Conservation (phyloP, 2,797 vertebrate species). For the Pelodytes ibericus region DNA sequence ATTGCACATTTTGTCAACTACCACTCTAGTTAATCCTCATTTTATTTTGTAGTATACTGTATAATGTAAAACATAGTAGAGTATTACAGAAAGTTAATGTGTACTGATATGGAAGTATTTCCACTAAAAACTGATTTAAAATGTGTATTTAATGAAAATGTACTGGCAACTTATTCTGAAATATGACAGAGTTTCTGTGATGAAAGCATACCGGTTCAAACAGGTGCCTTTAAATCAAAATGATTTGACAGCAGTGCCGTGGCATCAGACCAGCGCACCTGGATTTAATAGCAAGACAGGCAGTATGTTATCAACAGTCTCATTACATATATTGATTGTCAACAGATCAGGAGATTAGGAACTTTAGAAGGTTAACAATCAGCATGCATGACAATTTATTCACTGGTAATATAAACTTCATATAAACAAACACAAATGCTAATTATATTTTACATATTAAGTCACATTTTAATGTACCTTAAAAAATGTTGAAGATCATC, state of each 20-base stretch:
- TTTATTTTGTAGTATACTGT: too few relatives aligned
- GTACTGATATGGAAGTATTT: too few relatives aligned
- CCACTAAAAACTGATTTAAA: neutral
- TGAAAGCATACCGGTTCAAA: neutral
- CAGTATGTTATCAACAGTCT: neutral
- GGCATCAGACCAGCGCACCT: constrained; percentile 15
- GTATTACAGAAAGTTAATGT: too few relatives aligned
- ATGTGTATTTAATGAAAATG: neutral
- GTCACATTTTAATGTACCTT: neutral
- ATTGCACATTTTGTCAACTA: too few relatives aligned
- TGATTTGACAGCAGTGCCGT: neutral
- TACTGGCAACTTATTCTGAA: neutral
- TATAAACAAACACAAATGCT: neutral
- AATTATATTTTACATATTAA: neutral
- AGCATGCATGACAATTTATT: neutral
- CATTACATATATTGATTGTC: constrained; percentile 6
- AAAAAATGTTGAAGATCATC: too few relatives aligned
- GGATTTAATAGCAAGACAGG: neutral
- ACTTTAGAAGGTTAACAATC: neutral
- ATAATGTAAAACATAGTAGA: too few relatives aligned
- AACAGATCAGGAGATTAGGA: neutral
- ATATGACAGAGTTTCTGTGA: neutral
- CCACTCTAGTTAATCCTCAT: too few relatives aligned
- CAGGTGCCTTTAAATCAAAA: too few relatives aligned
- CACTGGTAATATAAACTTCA: neutral